These are phyloP conservation scores for Ancistrus triradiatus DNA, from an alignment of 2,113 vertebrate genomes.

Conservation along the genomic window DNA sequence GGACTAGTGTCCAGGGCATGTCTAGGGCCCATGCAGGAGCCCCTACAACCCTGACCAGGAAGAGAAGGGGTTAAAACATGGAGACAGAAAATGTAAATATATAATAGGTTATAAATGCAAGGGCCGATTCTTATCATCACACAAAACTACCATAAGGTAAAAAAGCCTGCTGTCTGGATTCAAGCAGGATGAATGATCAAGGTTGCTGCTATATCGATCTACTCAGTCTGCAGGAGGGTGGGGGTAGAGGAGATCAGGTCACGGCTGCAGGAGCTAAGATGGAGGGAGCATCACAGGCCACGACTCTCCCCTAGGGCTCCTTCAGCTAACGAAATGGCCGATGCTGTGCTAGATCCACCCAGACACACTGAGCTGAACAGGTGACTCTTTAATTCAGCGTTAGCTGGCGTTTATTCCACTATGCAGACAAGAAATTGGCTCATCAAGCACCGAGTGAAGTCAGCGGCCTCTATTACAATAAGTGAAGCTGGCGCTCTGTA, in stretches of 20 bases:
- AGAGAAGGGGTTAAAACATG: too few relatives aligned
- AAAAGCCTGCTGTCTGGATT: conserved; percentile 42
- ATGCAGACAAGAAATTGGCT: conserved; percentile 17
- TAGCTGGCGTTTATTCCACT: conserved; percentile 29
- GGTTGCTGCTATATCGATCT: conserved; percentile 46
- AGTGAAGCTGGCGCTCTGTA: neutral
- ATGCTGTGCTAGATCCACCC: conserved; percentile 25
- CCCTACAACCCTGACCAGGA: too few relatives aligned
- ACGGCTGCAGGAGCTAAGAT: conserved; percentile 69
- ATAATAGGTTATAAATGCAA: too few relatives aligned
- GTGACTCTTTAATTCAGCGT: too few relatives aligned
- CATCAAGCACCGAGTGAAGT: conserved; percentile 14
- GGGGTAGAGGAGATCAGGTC: conserved; percentile 56
- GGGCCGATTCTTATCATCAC: too few relatives aligned
- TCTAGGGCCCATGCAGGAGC: too few relatives aligned
- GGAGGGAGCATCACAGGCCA: conserved; percentile 66
- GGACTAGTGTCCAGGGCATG: too few relatives aligned
- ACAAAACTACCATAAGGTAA: too few relatives aligned
- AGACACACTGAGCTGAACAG: conserved; percentile 6
- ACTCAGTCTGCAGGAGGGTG: conserved; percentile 24
- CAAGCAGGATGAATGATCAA: conserved; percentile 45
- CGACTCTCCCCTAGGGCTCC: conserved; percentile 60
- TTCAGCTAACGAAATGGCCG: conserved; percentile 55
- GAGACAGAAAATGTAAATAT: too few relatives aligned
- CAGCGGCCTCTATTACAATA: conserved; percentile 11